Percentiles rank a stretch among this genome's conserved stretches.
phyloP scores from a whole-genome alignment of 2,797 vertebrate species.

The Sarcophilus harrisii region DNA sequence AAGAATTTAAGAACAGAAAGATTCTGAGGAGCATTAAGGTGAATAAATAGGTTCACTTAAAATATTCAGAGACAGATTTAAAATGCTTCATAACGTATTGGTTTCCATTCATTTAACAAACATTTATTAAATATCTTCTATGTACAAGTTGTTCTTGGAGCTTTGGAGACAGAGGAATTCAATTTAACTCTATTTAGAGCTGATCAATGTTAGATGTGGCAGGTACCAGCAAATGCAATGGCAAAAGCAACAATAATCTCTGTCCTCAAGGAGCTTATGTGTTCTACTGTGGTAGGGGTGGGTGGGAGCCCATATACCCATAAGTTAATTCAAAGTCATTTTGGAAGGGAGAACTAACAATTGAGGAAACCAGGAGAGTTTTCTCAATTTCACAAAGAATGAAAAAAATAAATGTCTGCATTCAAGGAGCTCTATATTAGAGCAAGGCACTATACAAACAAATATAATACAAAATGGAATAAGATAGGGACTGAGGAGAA shows the following conservation, averaged over 20 bases:
- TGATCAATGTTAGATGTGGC: background rate
- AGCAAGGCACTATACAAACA: background rate
- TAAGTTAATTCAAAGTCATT: background rate
- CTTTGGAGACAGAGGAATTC: background rate
- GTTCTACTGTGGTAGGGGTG: background rate
- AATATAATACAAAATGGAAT: background rate
- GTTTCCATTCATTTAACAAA: background rate
- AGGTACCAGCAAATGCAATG: background rate
- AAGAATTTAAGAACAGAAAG: slow-evolving; percentile 53
- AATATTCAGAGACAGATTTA: background rate
- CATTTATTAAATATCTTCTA: background rate
- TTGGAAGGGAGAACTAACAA: background rate
- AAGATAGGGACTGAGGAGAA: background rate
- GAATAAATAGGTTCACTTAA: background rate
- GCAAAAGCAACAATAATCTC: background rate
- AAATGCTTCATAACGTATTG: background rate
- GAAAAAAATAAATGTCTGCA: background rate
- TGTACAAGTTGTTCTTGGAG: background rate
- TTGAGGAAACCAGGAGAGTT: background rate
- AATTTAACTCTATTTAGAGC: background rate
- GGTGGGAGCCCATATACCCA: background rate
- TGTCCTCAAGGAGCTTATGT: background rate
- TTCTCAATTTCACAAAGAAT: background rate
- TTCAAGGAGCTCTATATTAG: background rate
- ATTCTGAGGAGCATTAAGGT: background rate